Base-by-base conservation (phyloP, 2,797 vertebrate genomes). In the Chlorospingus semifuscus region DNA sequence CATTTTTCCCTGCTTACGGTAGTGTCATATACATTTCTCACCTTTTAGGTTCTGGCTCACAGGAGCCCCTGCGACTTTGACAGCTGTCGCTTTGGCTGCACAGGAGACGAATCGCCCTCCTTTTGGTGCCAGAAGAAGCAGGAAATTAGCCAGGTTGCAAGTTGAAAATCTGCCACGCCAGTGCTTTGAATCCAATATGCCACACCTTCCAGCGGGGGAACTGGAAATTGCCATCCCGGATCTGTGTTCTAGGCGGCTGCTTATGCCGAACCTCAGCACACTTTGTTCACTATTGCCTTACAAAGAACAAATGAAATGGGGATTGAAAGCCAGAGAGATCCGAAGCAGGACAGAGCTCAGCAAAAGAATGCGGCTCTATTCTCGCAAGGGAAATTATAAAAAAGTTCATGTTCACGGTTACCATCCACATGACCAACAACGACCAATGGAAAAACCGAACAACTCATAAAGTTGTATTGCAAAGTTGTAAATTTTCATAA, bases 401-500 rank as follows among this genome's bases (percentile, higher is more conserved):
- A 98, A 99, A 99, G 99, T 99, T 99, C 99, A 99, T 99, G 99
- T 99, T 99, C 99, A 99, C 98, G 98, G 98, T 98, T 98, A 98
- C 97, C 97, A 96, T 97, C 97, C 99, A 99, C 98, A 99, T 99
- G 99, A 99, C 98, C 92, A 95, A 95, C 97, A 87, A 97, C 91
- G 97, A 97, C 99, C 99, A 99, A 99, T 99, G 82, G 98, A 98
- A 98, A 95, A 97, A 97, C 97, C 97, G 97, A 98, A 94, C 95
- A 98, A 98, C 98, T 99, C 99, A 98, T 99, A 99, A 99, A 99
- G 98, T 99, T 99, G 98, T 98, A 99, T 98, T 98, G 99, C 98
- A 98, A 98, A 98, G 99, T 99, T 99, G 99, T 99, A 99, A 99
- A 99, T 99, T 99, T 99, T 99, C 99, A 99, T 99, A 99, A 99